Conservation (phyloP, 2,797 vertebrate genomes). For the Heterohyrax brucei region DNA sequence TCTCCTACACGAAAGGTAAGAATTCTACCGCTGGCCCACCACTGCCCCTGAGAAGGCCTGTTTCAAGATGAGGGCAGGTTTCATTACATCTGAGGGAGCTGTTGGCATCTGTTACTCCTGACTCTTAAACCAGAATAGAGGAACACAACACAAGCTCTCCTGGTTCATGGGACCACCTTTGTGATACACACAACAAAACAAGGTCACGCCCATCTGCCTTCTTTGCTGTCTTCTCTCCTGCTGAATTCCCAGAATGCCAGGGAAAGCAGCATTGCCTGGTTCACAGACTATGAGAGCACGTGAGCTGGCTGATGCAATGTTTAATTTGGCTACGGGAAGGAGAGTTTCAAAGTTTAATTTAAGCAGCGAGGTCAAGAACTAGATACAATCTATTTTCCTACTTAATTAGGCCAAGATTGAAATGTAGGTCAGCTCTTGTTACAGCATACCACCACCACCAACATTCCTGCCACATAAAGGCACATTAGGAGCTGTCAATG, state of each 20-base stretch:
- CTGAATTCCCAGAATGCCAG: accelerated
- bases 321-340: conserved; percentile 39
- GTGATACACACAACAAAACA: neutral
- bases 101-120: neutral
- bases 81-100: neutral
- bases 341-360: conserved; percentile 73
- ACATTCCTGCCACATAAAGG: conserved; percentile 5
- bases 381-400: conserved; percentile 69
- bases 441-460: neutral
- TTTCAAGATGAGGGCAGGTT: neutral
- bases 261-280: accelerated
- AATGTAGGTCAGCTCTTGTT: conserved; percentile 59
- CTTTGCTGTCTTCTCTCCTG: neutral
- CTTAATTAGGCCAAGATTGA: conserved; percentile 64
- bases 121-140: neutral
- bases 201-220: neutral
- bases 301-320: neutral
- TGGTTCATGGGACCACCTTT: accelerated
- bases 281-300: accelerated
- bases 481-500: neutral
- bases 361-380: conserved; percentile 58
- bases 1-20: neutral
- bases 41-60: neutral
- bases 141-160: neutral
- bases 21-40: neutral